Evolutionary conservation across 2,797 vertebrate species (phyloP).

Genomic region (Pelobates cultripes): DNA sequence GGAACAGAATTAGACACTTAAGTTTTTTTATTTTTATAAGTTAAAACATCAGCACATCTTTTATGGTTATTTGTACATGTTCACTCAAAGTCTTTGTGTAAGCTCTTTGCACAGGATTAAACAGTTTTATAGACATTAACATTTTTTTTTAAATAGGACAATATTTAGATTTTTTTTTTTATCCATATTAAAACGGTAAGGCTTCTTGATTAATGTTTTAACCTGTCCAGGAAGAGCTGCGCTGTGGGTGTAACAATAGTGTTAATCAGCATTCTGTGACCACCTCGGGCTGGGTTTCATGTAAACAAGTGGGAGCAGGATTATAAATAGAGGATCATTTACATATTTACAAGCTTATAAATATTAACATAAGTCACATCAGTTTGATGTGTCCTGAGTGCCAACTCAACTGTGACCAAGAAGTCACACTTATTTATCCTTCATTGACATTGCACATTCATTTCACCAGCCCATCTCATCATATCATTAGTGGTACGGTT

Average conservation of each 20-base stretch:
- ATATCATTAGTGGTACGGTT: too few relatives aligned
- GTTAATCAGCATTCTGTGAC: background rate
- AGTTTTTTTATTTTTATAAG: background rate
- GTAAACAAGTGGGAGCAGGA: constrained; percentile 1
- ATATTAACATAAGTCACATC: background rate
- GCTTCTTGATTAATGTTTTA: too few relatives aligned
- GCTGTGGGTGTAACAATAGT: too few relatives aligned
- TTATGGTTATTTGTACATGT: background rate
- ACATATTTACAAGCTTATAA: constrained; percentile 17
- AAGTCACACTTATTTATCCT: background rate
- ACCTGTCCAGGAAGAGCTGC: too few relatives aligned
- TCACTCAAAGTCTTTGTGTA: background rate
- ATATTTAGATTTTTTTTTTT: background rate
- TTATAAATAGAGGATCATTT: constrained; percentile 26
- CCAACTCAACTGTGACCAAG: background rate
- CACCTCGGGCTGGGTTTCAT: background rate
- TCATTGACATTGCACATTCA: background rate
- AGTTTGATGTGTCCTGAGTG: background rate
- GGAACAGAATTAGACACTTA: background rate
- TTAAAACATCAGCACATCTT: constrained; percentile 10
- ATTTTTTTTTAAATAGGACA: background rate
- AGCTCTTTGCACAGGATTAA: background rate
- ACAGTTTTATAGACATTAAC: background rate
- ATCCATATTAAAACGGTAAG: too few relatives aligned
- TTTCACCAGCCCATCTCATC: too few relatives aligned